Conservation (phyloP, 2,797 vertebrate genomes). For the Falco concolor region DNA sequence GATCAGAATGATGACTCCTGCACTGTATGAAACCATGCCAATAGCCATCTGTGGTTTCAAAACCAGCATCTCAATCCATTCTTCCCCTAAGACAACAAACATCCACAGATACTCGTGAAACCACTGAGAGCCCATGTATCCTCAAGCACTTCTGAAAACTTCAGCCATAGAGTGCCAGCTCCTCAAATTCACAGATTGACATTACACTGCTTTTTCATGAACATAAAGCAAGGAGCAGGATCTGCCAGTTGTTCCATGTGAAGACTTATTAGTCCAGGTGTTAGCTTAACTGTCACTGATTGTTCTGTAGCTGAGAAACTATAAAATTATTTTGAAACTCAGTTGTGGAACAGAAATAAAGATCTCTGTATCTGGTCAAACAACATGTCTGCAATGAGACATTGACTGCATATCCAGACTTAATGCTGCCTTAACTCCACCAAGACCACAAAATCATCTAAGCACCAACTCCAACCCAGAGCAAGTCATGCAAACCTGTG, state of each 20-base stretch:
- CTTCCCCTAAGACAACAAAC: not conserved
- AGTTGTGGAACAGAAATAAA: not conserved
- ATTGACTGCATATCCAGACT: not conserved
- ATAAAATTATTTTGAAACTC: not conserved
- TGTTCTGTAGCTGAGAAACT: not conserved
- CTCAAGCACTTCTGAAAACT: not conserved
- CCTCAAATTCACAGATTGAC: not conserved
- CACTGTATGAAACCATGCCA: not conserved
- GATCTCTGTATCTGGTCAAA: not conserved
- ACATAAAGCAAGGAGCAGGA: not conserved
- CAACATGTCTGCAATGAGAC: not conserved
- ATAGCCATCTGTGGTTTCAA: not conserved
- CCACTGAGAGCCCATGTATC: not conserved
- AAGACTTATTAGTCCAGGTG: not conserved
- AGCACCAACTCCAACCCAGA: not conserved
- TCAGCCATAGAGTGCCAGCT: not conserved
- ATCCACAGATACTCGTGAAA: not conserved
- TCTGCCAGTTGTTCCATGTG: not conserved
- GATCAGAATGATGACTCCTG: not conserved
- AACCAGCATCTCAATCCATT: not conserved
- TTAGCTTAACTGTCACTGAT: not conserved
- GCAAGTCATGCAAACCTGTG: conserved; percentile 73
- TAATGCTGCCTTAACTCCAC: not conserved
- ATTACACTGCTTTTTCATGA: not conserved
- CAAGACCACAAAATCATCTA: not conserved